A percentile compares a stretch with the other conserved stretches of the same genome.
These are phyloP conservation scores for Coenonympha glycerion DNA, from an alignment of 2,888 invertebrate species.

Conservation along the genomic window DNA sequence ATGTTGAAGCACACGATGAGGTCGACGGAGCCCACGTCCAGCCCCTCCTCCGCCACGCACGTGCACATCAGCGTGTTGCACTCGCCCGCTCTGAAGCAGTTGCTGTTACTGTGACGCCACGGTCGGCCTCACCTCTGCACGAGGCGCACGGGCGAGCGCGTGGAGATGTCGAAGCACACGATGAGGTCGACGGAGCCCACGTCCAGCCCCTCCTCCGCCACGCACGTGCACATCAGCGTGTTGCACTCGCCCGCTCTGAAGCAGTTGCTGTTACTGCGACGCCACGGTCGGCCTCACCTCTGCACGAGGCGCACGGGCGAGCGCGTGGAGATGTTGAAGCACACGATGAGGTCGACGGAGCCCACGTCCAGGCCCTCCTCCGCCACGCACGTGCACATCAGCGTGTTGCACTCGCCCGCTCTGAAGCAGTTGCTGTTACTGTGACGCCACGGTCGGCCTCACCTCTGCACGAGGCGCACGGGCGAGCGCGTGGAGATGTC, in stretches of 20 bases:
- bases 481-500: slow-evolving; percentile 91
- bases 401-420: background rate
- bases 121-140: slow-evolving; percentile 83
- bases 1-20: too few species aligned
- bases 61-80: background rate
- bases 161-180: slow-evolving; percentile 92
- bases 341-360: slow-evolving; percentile 93
- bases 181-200: slow-evolving; percentile 95
- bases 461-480: slow-evolving; percentile 86
- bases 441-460: too few species aligned
- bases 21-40: too few species aligned
- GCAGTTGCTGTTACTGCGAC: too few species aligned
- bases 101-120: slow-evolving; percentile 90
- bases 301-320: slow-evolving; percentile 90
- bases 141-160: slow-evolving; percentile 87
- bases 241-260: background rate
- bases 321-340: slow-evolving; percentile 91
- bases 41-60: too few species aligned
- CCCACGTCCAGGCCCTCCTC: slow-evolving; percentile 97
- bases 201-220: slow-evolving; percentile 96
- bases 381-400: slow-evolving; percentile 89
- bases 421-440: too few species aligned
- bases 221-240: slow-evolving; percentile 83
- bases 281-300: slow-evolving; percentile 79
- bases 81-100: too few species aligned